Evolutionary conservation across 92 coral and sea anemone genomes (phyloP).

Genomic region (Zoanthus sociatus): DNA sequence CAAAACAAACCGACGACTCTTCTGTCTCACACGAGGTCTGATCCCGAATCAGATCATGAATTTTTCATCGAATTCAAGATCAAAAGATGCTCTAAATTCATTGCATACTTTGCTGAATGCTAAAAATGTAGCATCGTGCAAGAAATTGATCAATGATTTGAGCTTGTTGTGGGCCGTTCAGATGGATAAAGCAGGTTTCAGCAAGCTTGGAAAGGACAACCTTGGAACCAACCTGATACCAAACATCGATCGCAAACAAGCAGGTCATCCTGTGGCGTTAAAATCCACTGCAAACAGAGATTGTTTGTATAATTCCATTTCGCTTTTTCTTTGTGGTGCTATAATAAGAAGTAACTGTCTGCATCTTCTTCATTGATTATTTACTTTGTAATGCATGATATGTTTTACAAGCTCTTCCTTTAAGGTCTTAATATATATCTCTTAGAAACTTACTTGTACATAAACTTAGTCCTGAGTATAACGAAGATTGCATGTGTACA

Average conservation of each 20-base stretch:
- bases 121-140: too few relatives aligned
- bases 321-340: neutral
- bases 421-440: neutral
- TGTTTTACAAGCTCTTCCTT: slow-evolving; percentile 43
- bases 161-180: too few relatives aligned
- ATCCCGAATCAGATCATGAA: too few relatives aligned
- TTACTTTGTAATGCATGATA: slow-evolving; percentile 28
- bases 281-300: too few relatives aligned
- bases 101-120: too few relatives aligned
- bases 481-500: slow-evolving; percentile 46
- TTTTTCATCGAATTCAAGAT: too few relatives aligned
- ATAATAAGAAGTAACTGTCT: slow-evolving; percentile 20
- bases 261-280: slow-evolving; percentile 42
- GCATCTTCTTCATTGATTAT: slow-evolving; percentile 31
- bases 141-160: too few relatives aligned
- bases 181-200: too few relatives aligned
- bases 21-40: too few relatives aligned
- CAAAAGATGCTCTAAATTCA: too few relatives aligned
- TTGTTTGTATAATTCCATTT: slow-evolving; percentile 21
- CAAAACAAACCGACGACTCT: too few relatives aligned
- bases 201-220: slow-evolving; percentile 35
- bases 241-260: slow-evolving; percentile 46
- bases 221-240: slow-evolving; percentile 52
- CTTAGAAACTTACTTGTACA: too few relatives aligned
- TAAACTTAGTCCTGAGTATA: slow-evolving; percentile 14